Evolutionary conservation across 2,113 vertebrate species (phyloP), one percentile per base, ranked within the genome.

Genomic region (Sterrhoptilus dennistouni): DNA sequence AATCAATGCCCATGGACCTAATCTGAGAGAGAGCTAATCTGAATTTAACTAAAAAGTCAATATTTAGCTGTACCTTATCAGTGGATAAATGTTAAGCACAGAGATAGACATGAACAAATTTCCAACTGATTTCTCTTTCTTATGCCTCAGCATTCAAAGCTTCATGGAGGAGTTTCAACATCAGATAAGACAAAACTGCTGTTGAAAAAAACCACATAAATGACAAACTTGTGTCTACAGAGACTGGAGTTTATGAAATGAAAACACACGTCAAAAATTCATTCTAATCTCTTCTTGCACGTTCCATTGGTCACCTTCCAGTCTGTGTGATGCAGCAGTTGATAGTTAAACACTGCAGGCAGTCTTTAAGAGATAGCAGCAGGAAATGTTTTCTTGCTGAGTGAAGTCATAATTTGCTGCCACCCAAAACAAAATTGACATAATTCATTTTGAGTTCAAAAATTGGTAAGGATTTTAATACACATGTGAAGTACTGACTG

Each of bases 171-270:
- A 97, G 56, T 97, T 97, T 98, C 95, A 97, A 70, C 94, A 98
- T 98, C 97, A 97, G 98, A 98, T 98, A 98, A 98, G 82, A 95
- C 97, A 98, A 98, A 97, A 96, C 31, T 77, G 65, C 69, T 33
- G 78, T 97, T 94, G 77, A 33, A 78, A 91, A 89, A 5, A 5
- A 0, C 0, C 56, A 81, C 49, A 38, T 79, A 96, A 97, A 97
- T 95, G 90, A 97, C 95, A 97, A 95, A 84, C 77, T 94, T 74
- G 76, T 15, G 76, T 91, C 96, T 96, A 91, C 86, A 33, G 40
- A 96, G 83, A 91, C 64, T 69, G n/a, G n/a, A 81, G 56, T 94
- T 95, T 97, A 90, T 86, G 94, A 96, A 97, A 97, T 91, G 88
- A 97, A 97, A 98, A 94, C 54, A 80, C 52, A 90, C 1, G 2